phyloP scores from a whole-genome alignment of 2,113 vertebrate species.

The Pterocles burchelli region DNA sequence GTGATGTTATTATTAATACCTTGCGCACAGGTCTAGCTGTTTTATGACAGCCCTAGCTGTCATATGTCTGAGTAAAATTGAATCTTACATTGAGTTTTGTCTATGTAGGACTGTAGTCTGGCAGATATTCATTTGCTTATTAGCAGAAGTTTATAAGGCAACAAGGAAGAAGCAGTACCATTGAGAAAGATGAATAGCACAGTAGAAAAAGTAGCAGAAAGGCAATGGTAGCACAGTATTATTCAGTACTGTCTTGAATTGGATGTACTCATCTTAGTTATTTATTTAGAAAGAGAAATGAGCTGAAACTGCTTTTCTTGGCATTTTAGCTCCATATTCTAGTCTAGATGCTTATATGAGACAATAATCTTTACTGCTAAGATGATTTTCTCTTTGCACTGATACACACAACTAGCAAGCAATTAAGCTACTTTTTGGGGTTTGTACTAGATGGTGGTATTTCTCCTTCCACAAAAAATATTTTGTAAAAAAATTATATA shows the following conservation, averaged over 20 bases:
- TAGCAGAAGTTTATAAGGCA: slow-evolving; percentile 9
- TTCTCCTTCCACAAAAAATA: background rate
- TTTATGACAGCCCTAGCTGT: background rate
- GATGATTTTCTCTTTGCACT: background rate
- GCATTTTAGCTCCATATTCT: background rate
- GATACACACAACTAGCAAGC: background rate
- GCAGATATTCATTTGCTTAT: background rate
- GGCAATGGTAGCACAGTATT: background rate
- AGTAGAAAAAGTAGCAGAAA: background rate
- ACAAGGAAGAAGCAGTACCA: background rate
- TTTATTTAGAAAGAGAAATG: background rate
- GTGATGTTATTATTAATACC: background rate
- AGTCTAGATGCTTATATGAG: background rate
- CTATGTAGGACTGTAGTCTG: background rate
- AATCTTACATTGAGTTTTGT: background rate
- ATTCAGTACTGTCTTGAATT: background rate
- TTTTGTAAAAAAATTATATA: background rate
- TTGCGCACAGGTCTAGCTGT: background rate
- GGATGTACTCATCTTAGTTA: background rate
- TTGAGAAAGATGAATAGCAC: background rate
- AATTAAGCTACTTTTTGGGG: background rate
- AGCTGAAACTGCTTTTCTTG: background rate
- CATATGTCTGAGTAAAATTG: background rate
- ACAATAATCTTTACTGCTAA: background rate
- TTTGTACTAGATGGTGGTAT: background rate